Evolutionary conservation across 2,113 vertebrate species (phyloP), one percentile per base, ranked within the genome.

Genomic region (Leuciscus idus): DNA sequence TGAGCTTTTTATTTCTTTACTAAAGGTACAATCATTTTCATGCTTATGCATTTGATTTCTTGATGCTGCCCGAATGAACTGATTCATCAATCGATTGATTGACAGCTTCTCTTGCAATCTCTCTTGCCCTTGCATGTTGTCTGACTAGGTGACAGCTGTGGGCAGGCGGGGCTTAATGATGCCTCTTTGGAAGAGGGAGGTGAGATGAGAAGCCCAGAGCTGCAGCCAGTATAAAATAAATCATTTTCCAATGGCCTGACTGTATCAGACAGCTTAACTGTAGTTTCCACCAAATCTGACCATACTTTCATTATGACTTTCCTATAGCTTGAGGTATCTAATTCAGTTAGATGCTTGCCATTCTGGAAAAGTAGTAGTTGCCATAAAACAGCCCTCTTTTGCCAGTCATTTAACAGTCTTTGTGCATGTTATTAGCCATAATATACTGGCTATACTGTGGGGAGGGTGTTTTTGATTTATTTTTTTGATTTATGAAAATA

Each of bases 81-180:
- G 86, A 85, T 75, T 81, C 64, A 68, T 86, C 36, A 81, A 87
- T 68, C 76, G 82, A 86, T 83, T 83, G 75, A 87, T 86, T 87
- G 62, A 90, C 87, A 43, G 85, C 89, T 87, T 79, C 79, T 87
- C 89, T 90, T 88, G 89, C 89, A n/a, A 88, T 87, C 59, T 89
- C 78, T 86, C 84, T 87, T 73, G 81, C 86, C 74, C 61, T 64
- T 94, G 94, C 94, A 95, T 94, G 94, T 95, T 93, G 90, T 94
- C 92, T 92, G 92, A 94, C 92, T 94, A 95, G 95, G 95, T 94
- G 95, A 94, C 92, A 90, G 93, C 94, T 95, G 94, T 93, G 93
- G 76, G 88, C 87, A 86, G 87, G 84, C 66, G 92, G 91, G 93
- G 93, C 89, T 94, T 94, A 92, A 87, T 95, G 93, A 89, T 90